A percentile compares a stretch with the other conserved stretches of the same genome.
phyloP scores from a whole-genome alignment of 23 tunicate species.

The Clavelina lepadiformis region DNA sequence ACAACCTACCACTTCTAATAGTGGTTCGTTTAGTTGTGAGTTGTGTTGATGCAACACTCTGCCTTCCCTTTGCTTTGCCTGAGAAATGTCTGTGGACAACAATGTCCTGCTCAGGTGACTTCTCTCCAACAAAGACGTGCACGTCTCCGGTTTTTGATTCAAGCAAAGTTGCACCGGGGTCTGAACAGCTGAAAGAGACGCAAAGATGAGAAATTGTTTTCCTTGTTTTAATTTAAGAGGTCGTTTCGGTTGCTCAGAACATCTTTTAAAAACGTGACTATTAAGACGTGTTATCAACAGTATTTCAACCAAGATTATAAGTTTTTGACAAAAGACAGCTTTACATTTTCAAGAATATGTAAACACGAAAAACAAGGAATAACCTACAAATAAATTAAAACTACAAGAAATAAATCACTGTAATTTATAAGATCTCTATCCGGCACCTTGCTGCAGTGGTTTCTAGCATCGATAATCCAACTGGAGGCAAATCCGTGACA shows the following conservation, averaged over 20 bases:
- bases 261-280: too few relatives aligned
- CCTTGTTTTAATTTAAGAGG: too few relatives aligned
- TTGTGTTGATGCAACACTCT: conserved; percentile 44
- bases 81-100: conserved; percentile 72
- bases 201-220: not conserved
- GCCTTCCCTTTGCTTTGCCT: not conserved
- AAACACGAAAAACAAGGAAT: not conserved
- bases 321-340: too few relatives aligned
- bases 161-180: conserved; percentile 48
- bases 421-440: not conserved
- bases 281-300: too few relatives aligned
- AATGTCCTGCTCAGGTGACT: conserved; percentile 45
- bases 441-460: conserved; percentile 34
- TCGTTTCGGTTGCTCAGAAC: too few relatives aligned
- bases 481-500: conserved; percentile 57
- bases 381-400: not conserved
- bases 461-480: conserved; percentile 53
- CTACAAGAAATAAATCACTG: not conserved
- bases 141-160: conserved; percentile 64
- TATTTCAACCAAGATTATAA: too few relatives aligned
- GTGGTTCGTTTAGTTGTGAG: conserved; percentile 43
- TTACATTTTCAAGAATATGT: too few relatives aligned
- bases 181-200: conserved; percentile 39
- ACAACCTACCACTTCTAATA: too few relatives aligned
- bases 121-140: conserved; percentile 57